Evolutionary conservation across 2,113 vertebrate species (phyloP), one percentile per base, ranked within the genome.

Genomic region (Laterallus jamaicensis): DNA sequence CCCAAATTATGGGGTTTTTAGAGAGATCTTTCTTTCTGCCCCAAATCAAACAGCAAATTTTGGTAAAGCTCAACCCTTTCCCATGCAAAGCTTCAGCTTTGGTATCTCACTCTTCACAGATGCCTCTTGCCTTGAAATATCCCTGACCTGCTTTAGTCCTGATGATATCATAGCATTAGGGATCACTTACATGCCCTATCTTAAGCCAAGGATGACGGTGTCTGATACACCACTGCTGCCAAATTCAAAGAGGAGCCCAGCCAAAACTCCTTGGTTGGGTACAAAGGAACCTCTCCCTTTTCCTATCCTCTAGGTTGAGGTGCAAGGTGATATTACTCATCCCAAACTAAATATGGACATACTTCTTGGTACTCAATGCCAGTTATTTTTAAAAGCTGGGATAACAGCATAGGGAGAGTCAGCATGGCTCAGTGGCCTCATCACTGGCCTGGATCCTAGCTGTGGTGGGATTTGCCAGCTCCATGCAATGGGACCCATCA

Each of bases 141-240:
- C 67, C 44, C 90, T 93, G 87, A 93, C 91, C 94, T 95, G 93
- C 87, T 92, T 89, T 93, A 85, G 88, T 87, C 81, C n/a, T 0
- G 1, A 20, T 92, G 95, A 92, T 79, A 70, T 93, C 96, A 93
- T 69, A 79, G 40, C 2, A 0, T 58, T 66, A 95, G 63, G 86
- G 84, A 92, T 96, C 93, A 66, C 83, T 93, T 89, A 91, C 88
- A 54, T 42, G 82, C 25, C 42, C 80, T 84, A 42, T 93, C 83
- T 87, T 75, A 75, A 93, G 95, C 91, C 93, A 96, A 82, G 74
- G 58, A 91, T 96, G 90, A 90, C 92, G 78, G 73, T 79, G 22
- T 42, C 63, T 70, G 47, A 92, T 25, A 26, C 35, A 37, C 25
- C 40, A 12, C 15, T 5, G 2, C 59, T 87, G 93, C 91, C 91